A percentile compares a stretch with the other conserved stretches of the same genome.
phyloP scores from a whole-genome alignment of 1,140 invertebrate genomes.

The Drosophila orosa region DNA sequence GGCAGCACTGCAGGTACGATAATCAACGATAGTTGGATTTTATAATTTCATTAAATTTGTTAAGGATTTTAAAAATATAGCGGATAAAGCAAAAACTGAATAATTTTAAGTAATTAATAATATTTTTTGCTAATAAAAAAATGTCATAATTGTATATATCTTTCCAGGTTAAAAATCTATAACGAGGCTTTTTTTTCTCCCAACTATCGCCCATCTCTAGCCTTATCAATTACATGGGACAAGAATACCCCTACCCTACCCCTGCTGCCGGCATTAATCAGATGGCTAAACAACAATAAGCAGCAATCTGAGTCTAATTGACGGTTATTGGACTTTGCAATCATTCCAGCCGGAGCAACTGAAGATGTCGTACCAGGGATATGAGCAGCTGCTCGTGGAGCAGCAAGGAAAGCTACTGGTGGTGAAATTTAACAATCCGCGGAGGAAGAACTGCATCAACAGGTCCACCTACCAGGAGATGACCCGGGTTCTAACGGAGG shows the following conservation, averaged over 20 bases:
- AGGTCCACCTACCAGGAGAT: conserved; percentile 57
- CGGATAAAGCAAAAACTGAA: neutral
- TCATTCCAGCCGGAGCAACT: conserved; percentile 11
- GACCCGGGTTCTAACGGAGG: conserved; percentile 46
- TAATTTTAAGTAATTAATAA: neutral
- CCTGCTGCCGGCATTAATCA: conserved; percentile 22
- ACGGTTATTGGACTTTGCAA: conserved; percentile 33
- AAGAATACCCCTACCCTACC: neutral
- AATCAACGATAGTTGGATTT: neutral
- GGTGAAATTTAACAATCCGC: conserved; percentile 90
- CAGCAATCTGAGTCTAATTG: conserved; percentile 23
- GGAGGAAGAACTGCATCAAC: conserved; percentile 92
- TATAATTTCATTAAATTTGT: neutral
- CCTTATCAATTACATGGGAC: neutral
- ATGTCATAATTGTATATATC: too few species aligned
- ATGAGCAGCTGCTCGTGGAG: conserved; percentile 56
- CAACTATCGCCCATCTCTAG: conserved; percentile 8
- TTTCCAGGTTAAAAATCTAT: neutral
- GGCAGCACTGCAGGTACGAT: neutral
- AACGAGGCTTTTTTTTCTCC: too few species aligned
- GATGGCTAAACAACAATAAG: conserved; percentile 39
- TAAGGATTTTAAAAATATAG: neutral
- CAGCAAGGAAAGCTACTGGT: conserved; percentile 76
- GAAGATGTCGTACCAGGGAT: conserved; percentile 60
- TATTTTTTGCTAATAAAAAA: neutral